A percentile compares a stretch with the other conserved stretches of the same genome.
phyloP scores from a whole-genome alignment of 2,888 invertebrate genomes.

The Metacarcinus magister region DNA sequence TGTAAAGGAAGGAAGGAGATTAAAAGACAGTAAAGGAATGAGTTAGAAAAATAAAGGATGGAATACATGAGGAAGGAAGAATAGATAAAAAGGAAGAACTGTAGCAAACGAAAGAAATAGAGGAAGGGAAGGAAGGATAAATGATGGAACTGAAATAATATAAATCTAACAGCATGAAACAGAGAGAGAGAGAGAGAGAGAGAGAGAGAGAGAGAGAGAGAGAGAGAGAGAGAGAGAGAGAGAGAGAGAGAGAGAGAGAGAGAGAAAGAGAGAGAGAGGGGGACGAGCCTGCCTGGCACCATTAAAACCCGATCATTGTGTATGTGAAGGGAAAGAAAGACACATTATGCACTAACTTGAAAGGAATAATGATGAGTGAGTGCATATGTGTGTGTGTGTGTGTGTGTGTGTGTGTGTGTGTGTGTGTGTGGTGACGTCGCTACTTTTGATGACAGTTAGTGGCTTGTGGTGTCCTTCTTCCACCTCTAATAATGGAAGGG shows the following conservation, averaged over 20 bases:
- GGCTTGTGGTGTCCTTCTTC: no score
- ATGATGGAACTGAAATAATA: not conserved
- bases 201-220: not conserved
- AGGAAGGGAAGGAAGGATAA: not conserved
- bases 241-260: not conserved
- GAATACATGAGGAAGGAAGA: not conserved
- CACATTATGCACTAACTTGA: no score
- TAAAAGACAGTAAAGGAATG: not conserved
- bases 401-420: not conserved
- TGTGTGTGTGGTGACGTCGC: slow-evolving; percentile 13
- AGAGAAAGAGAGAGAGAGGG: slow-evolving; percentile 16
- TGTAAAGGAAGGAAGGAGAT: not conserved
- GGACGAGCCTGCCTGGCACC: slow-evolving; percentile 45
- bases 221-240: not conserved
- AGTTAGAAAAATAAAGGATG: not conserved
- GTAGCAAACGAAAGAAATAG: not conserved
- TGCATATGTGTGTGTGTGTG: not conserved
- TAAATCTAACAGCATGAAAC: not conserved
- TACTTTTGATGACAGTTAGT: no score
- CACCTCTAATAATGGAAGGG: no score
- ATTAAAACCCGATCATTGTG: not conserved
- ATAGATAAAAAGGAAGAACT: not conserved
- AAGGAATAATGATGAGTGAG: not conserved
- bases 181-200: not conserved
- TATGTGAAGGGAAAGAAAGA: not conserved